Conservation (phyloP, 1,140 invertebrate genomes). For the Arion vulgaris region DNA sequence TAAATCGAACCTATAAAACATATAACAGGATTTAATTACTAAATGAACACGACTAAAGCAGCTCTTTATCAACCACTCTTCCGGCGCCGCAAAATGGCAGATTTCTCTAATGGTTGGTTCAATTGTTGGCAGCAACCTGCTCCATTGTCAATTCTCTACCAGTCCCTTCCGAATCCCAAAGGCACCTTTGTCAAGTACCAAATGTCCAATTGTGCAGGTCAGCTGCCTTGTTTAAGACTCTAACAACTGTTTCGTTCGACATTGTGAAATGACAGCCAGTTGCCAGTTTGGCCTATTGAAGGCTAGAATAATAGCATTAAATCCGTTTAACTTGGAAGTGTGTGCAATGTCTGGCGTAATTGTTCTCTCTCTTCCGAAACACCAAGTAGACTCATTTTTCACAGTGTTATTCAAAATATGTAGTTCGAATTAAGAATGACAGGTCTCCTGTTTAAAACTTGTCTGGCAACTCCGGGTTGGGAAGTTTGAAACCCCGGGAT, state of each 20-base stretch:
- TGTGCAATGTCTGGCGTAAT: neutral
- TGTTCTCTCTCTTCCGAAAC: neutral
- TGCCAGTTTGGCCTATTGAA: constrained; percentile 2
- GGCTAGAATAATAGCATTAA: neutral
- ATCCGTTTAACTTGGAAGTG: neutral
- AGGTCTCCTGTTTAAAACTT: neutral
- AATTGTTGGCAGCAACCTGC: neutral
- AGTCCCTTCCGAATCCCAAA: neutral
- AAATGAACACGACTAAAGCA: neutral
- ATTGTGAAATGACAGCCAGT: constrained; percentile 1
- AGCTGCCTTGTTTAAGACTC: neutral
- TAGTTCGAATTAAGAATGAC: neutral
- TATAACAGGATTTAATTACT: neutral
- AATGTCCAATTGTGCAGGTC: neutral
- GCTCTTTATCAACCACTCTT: neutral
- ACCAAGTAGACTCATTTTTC: neutral
- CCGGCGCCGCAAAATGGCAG: neutral
- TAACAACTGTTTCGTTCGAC: constrained; percentile 16
- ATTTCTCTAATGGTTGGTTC: constrained; percentile 5
- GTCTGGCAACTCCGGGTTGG: neutral
- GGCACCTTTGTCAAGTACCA: neutral
- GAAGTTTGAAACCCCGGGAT: neutral
- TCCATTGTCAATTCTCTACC: neutral
- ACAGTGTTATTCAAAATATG: neutral
- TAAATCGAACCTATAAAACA: no score